phyloP scores from a whole-genome alignment of 2,888 invertebrate genomes.

The Globia sparganii region DNA sequence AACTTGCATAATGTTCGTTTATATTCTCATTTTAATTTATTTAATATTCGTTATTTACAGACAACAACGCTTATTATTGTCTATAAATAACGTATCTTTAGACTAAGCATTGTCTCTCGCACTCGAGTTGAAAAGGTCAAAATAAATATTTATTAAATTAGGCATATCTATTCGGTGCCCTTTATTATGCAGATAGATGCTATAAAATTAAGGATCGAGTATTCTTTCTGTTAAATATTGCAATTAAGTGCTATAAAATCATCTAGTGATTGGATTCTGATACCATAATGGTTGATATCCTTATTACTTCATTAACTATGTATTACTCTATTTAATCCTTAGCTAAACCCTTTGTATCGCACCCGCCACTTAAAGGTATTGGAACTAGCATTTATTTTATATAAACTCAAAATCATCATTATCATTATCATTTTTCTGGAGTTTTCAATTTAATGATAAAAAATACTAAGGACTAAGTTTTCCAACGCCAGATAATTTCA shows the following conservation, averaged over 20 bases:
- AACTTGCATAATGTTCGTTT: background rate
- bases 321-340: background rate
- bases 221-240: background rate
- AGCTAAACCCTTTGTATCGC: background rate
- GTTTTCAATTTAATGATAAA: background rate
- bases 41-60: too few species aligned
- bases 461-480: background rate
- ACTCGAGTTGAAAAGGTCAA: background rate
- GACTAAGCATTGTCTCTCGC: too few species aligned
- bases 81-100: background rate
- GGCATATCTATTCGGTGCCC: background rate
- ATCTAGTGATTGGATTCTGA: constrained; percentile 2
- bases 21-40: background rate
- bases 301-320: background rate
- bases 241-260: constrained; percentile 23
- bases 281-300: background rate
- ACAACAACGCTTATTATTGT: too few species aligned
- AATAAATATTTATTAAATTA: background rate
- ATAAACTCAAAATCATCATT: background rate
- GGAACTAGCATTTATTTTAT: background rate
- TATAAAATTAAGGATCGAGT: constrained; percentile 1
- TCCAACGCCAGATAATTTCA: too few species aligned
- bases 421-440: background rate
- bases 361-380: background rate
- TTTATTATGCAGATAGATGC: background rate